phyloP scores from a whole-genome alignment of 2,888 invertebrate species.

The Nemotelus nigrinus region DNA sequence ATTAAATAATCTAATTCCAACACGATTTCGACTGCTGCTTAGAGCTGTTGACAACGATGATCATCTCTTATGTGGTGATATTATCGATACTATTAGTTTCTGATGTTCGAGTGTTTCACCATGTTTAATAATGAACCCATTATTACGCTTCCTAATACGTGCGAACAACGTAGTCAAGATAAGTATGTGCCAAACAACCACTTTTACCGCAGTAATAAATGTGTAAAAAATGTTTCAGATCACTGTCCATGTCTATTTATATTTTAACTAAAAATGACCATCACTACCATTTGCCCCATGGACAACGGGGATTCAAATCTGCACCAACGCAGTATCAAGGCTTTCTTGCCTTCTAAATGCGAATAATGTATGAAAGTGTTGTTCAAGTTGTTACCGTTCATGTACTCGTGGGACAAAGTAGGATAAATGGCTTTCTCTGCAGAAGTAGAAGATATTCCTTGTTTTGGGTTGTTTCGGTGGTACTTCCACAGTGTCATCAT shows the following conservation, averaged over 20 bases:
- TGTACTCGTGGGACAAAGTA: slow-evolving; percentile 37
- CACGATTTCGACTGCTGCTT: no score
- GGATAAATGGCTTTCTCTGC: slow-evolving; percentile 37
- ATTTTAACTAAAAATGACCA: slow-evolving; percentile 6
- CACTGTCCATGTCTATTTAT: not conserved
- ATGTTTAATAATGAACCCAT: no score
- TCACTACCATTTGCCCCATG: not conserved
- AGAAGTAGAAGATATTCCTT: slow-evolving; percentile 12
- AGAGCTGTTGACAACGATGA: no score
- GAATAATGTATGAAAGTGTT: slow-evolving; percentile 42
- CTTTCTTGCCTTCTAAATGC: slow-evolving; percentile 18
- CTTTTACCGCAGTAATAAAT: no score
- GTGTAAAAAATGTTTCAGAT: not conserved
- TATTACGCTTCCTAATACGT: no score
- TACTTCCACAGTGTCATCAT: slow-evolving; percentile 37
- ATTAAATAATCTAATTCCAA: no score
- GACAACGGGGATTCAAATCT: slow-evolving; percentile 21
- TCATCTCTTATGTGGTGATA: no score
- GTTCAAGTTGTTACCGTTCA: slow-evolving; percentile 42
- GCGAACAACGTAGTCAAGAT: no score
- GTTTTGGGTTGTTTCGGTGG: slow-evolving; percentile 28
- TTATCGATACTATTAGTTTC: no score
- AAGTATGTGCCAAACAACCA: no score
- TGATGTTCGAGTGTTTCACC: no score
- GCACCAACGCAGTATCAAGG: not conserved